A percentile compares a stretch with the other conserved stretches of the same genome.
These are phyloP conservation scores for Brienomyrus longianalis DNA, from an alignment of 2,113 vertebrate genomes.

Conservation along the genomic window DNA sequence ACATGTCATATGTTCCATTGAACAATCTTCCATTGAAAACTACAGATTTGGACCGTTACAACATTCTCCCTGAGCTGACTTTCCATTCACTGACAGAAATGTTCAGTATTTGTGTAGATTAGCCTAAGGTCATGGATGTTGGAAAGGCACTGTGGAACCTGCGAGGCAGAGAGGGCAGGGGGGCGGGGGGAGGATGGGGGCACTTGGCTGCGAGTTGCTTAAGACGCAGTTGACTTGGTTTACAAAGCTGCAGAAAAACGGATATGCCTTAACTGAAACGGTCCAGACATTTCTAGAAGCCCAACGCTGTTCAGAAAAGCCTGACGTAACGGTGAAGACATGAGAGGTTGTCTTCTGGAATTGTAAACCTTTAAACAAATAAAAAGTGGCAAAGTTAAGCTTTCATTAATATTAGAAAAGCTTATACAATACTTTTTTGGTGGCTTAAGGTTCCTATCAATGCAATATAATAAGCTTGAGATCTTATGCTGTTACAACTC, in stretches of 20 bases:
- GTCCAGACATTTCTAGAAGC: not conserved
- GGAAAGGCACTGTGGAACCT: not conserved
- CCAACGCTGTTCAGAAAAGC: not conserved
- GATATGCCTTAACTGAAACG: not conserved
- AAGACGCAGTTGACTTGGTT: not conserved
- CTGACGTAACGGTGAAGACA: not conserved
- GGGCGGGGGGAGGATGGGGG: not conserved
- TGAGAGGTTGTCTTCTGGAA: not conserved
- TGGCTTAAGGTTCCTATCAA: not conserved
- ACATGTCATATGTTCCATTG: not conserved
- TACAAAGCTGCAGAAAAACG: not conserved
- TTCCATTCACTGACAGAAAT: not conserved
- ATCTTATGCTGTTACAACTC: not conserved
- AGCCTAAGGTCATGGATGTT: not conserved
- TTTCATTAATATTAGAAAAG: not conserved
- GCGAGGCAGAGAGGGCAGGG: not conserved
- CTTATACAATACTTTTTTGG: not conserved
- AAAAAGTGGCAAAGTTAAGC: not conserved
- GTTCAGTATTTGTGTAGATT: not conserved
- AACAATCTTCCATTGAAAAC: not conserved
- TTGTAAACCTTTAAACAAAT: not conserved
- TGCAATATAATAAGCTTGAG: not conserved
- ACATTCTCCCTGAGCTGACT: not conserved
- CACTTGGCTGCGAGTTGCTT: not conserved
- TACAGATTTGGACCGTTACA: not conserved